Evolutionary conservation across 2,888 invertebrate species (phyloP).

Genomic region (Cephus rjabovi): DNA sequence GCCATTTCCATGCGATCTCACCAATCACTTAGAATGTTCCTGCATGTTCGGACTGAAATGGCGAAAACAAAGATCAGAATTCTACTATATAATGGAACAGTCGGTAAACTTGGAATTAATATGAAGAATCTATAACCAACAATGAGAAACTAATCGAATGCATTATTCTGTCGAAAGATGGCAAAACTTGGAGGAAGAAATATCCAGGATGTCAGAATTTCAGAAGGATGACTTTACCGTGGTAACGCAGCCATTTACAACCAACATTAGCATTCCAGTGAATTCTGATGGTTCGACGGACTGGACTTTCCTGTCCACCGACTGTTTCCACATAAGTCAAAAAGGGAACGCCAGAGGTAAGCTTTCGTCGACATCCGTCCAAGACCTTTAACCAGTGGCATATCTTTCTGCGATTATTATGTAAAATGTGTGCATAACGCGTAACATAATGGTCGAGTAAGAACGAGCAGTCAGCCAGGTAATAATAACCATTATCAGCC

Average conservation of each 20-base stretch:
- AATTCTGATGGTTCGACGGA: slow-evolving; percentile 66
- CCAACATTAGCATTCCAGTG: slow-evolving; percentile 65
- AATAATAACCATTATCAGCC: slow-evolving; percentile 3
- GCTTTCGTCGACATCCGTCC: slow-evolving; percentile 19
- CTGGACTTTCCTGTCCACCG: slow-evolving; percentile 69
- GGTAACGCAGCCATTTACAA: slow-evolving; percentile 69
- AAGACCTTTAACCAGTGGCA: neutral
- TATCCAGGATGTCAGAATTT: slow-evolving; percentile 67
- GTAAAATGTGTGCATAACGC: neutral
- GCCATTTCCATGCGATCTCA: slow-evolving; percentile 64
- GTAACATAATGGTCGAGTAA: neutral
- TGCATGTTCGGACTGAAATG: slow-evolving; percentile 69
- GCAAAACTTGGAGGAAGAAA: slow-evolving; percentile 69
- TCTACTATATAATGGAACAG: slow-evolving; percentile 67
- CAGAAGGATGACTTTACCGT: slow-evolving; percentile 71
- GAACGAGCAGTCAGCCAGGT: neutral
- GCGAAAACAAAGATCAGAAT: slow-evolving; percentile 53
- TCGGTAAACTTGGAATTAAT: slow-evolving; percentile 17
- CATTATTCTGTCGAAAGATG: slow-evolving; percentile 55
- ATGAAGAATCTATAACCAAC: neutral
- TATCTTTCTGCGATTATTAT: neutral
- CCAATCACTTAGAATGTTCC: slow-evolving; percentile 69
- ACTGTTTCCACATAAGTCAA: slow-evolving; percentile 76
- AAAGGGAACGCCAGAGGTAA: slow-evolving; percentile 71
- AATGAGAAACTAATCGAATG: neutral